Percentiles rank a stretch among this genome's conserved stretches.
phyloP scores from a whole-genome alignment of 2,113 vertebrate species.

The Poeciliopsis retropinna region DNA sequence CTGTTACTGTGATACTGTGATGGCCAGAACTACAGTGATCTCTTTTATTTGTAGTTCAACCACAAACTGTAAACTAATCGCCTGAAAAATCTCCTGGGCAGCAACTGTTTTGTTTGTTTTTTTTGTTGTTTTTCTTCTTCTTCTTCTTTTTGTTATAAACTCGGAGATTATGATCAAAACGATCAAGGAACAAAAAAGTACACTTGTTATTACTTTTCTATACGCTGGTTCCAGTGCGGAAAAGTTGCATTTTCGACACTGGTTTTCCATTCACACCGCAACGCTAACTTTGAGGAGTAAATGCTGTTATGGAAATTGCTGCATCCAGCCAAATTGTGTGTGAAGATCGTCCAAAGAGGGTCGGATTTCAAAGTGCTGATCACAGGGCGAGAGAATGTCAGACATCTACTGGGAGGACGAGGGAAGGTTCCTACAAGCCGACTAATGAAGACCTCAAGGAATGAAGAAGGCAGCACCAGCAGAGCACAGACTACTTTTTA shows the following conservation, averaged over 20 bases:
- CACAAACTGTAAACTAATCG: constrained; percentile 30
- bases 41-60: constrained; percentile 42
- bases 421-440: constrained; percentile 22
- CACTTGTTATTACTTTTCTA: constrained; percentile 56
- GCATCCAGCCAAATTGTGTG: constrained; percentile 22
- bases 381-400: neutral
- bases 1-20: constrained; percentile 71
- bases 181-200: constrained; percentile 4
- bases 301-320: constrained; percentile 4
- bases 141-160: constrained; percentile 40
- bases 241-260: constrained; percentile 50
- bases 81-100: constrained; percentile 27
- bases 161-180: constrained; percentile 28
- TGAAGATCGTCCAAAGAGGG: constrained; percentile 16
- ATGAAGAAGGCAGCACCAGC: constrained; percentile 60
- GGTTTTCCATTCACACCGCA: constrained; percentile 40
- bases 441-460: constrained; percentile 64
- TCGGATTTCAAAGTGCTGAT: constrained; percentile 32
- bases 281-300: constrained; percentile 23
- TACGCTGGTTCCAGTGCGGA: constrained; percentile 37
- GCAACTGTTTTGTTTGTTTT: constrained; percentile 36
- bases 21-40: constrained; percentile 47
- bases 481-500: constrained; percentile 42
- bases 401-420: constrained; percentile 10
- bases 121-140: constrained; percentile 6